Conservation (phyloP, 2,888 invertebrate species). For the Drosophila recens region DNA sequence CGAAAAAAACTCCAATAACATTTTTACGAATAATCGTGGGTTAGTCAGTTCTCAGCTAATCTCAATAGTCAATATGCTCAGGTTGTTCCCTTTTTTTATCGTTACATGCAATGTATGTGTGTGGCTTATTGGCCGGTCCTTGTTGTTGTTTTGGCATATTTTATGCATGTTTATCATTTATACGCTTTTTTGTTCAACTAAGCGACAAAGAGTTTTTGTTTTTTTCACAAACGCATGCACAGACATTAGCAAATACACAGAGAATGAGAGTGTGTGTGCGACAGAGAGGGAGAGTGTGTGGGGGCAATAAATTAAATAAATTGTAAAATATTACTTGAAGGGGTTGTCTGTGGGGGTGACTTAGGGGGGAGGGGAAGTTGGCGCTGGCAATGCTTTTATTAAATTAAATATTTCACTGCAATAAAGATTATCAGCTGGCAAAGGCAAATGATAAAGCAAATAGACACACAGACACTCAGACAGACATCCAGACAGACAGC, state of each 20-base stretch:
- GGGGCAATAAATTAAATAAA: conserved; percentile 77
- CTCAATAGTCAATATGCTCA: conserved; percentile 6
- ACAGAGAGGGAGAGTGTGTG: conserved; percentile 4
- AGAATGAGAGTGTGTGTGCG: conserved; percentile 10
- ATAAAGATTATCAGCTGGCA: conserved; percentile 81
- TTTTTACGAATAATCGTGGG: not conserved
- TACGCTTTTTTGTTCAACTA: conserved; percentile 67
- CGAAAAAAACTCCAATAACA: too few relatives aligned
- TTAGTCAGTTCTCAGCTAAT: not conserved
- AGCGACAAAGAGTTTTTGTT: conserved; percentile 47
- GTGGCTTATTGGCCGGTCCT: conserved; percentile 70
- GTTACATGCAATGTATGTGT: conserved; percentile 35
- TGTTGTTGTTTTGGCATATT: conserved; percentile 75
- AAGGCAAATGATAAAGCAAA: conserved; percentile 70
- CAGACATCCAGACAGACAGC: conserved; percentile 38
- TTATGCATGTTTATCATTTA: conserved; percentile 79
- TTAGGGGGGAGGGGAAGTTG: not conserved
- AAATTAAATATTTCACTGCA: conserved; percentile 78
- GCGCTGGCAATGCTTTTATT: conserved; percentile 66
- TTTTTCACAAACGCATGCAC: conserved; percentile 27
- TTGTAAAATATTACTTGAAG: conserved; percentile 72
- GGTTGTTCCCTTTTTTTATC: conserved; percentile 21
- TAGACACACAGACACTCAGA: conserved; percentile 32
- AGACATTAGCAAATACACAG: conserved; percentile 17
- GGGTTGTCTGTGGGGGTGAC: conserved; percentile 14